Evolutionary conservation across 2,113 vertebrate species (phyloP).

Genomic region (Melanerpes formicivorus): DNA sequence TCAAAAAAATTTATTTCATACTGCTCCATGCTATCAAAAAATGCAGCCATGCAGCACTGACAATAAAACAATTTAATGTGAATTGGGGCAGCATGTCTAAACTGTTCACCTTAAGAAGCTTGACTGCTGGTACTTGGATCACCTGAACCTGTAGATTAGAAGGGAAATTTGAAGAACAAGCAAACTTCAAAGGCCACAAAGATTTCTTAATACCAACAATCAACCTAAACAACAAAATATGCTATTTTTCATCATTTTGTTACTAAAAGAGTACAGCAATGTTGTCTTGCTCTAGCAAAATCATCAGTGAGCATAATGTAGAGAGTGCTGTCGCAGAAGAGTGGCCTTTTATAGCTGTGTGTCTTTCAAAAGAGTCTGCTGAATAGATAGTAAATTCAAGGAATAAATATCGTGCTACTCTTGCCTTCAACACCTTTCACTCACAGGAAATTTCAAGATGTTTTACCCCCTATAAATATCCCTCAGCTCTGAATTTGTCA

Average conservation of each 20-base stretch:
- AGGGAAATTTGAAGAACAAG: not conserved
- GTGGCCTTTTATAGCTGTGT: not conserved
- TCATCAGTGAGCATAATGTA: not conserved
- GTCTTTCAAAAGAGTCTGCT: not conserved
- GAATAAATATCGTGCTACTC: not conserved
- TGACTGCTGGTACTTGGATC: not conserved
- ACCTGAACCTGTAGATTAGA: not conserved
- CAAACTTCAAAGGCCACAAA: not conserved
- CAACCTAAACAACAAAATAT: not conserved
- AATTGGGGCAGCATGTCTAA: not conserved
- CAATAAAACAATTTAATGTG: conserved; percentile 27
- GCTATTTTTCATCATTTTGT: not conserved
- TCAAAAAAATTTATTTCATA: conserved; percentile 48
- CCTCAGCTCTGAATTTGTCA: not conserved
- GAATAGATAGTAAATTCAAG: not conserved
- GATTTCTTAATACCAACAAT: not conserved
- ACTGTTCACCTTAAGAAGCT: not conserved
- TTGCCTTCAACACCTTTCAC: not conserved
- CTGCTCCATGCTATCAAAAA: conserved; percentile 22
- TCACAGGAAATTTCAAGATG: not conserved
- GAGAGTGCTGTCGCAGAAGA: not conserved
- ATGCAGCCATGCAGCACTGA: not conserved
- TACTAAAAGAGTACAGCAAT: not conserved
- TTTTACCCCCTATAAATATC: not conserved
- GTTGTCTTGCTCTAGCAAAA: not conserved